Conservation (phyloP, 2,113 vertebrate species). For the Antechinus flavipes region DNA sequence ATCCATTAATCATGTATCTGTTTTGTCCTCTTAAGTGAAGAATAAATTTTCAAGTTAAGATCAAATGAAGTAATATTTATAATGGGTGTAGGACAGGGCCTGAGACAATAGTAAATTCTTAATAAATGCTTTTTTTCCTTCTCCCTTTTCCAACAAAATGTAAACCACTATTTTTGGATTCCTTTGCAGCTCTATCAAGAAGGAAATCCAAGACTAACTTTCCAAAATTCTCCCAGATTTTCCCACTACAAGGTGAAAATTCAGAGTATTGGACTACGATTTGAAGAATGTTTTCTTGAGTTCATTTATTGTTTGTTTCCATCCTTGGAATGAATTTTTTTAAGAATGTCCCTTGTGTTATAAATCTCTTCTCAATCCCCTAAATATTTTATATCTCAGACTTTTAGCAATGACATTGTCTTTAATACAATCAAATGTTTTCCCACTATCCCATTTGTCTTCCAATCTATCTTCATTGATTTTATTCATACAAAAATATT, state of each 20-base stretch:
- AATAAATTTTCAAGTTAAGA: neutral
- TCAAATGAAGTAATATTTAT: neutral
- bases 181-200: neutral
- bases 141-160: neutral
- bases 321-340: neutral
- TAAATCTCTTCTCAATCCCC: neutral
- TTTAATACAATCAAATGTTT: too few species aligned
- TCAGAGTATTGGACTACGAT: neutral
- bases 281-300: neutral
- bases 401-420: too few species aligned
- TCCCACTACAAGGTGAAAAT: neutral
- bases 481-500: neutral
- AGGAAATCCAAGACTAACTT: neutral
- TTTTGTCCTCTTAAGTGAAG: neutral
- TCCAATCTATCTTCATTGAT: too few species aligned
- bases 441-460: too few species aligned
- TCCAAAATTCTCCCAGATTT: neutral
- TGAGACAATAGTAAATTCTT: neutral
- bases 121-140: neutral
- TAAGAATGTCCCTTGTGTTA: neutral
- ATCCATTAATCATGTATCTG: neutral
- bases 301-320: neutral
- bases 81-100: neutral
- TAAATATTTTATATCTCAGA: neutral
- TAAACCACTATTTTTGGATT: neutral